Evolutionary conservation across 2,113 vertebrate genomes (phyloP).

Genomic region (Sebastes fasciatus): DNA sequence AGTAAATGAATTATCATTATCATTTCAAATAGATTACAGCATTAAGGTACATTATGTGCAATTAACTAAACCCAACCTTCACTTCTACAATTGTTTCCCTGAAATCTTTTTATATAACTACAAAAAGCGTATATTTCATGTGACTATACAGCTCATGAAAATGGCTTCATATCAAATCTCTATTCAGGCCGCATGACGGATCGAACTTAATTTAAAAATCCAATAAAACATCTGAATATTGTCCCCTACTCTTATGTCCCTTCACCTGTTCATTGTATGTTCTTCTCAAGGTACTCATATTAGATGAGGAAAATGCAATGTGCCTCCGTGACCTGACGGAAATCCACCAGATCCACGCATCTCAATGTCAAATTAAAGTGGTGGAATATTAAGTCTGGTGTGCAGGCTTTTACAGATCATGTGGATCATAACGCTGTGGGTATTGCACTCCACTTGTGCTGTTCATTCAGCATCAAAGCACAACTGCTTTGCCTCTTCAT

Average conservation of each 20-base stretch:
- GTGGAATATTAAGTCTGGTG: conserved; percentile 16
- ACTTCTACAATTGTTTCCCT: no score
- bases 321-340: neutral
- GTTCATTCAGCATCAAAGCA: conserved; percentile 11
- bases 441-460: neutral
- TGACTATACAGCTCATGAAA: neutral
- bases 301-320: conserved; percentile 11
- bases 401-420: neutral
- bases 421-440: neutral
- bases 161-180: neutral
- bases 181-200: neutral
- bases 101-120: neutral
- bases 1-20: neutral
- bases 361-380: conserved; percentile 19
- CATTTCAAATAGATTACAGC: no score
- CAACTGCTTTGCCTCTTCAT: neutral
- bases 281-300: neutral
- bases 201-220: conserved; percentile 16
- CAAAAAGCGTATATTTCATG: neutral
- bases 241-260: neutral
- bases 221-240: conserved; percentile 20
- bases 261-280: neutral
- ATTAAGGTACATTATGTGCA: neutral
- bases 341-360: neutral
- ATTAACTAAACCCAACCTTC: neutral